phyloP scores from a whole-genome alignment of 1,140 invertebrate genomes.

The Trichogramma pretiosum region DNA sequence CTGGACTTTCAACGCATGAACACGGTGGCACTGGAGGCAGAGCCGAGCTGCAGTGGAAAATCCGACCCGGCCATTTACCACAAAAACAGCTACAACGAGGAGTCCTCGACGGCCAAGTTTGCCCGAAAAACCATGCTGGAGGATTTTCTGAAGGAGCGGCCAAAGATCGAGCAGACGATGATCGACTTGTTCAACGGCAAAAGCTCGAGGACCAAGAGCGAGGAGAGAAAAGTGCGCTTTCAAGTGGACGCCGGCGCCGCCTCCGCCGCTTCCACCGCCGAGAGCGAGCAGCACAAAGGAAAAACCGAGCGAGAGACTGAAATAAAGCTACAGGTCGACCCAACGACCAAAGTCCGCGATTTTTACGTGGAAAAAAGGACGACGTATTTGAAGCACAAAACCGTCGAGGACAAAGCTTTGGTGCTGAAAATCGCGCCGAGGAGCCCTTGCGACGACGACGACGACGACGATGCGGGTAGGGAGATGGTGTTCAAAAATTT shows the following conservation, averaged over 20 bases:
- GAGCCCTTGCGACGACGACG: too few species aligned
- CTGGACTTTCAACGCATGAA: conserved; percentile 38
- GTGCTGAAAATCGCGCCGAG: conserved; percentile 9
- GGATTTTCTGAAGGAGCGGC: conserved; percentile 21
- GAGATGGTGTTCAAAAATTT: conserved; percentile 11
- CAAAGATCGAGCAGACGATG: conserved; percentile 28
- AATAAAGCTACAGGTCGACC: conserved; percentile 11
- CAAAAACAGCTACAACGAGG: conserved; percentile 5
- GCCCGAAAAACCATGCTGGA: conserved; percentile 15
- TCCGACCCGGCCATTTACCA: neutral
- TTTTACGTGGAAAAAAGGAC: conserved; percentile 12
- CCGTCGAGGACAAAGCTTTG: conserved; percentile 13
- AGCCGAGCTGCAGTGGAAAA: neutral
- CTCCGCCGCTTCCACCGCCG: neutral
- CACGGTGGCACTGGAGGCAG: conserved; percentile 30
- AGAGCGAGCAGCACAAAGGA: neutral
- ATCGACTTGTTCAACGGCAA: conserved; percentile 23
- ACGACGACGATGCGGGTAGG: conserved; percentile 6
- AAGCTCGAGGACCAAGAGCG: conserved; percentile 21
- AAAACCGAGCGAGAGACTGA: neutral
- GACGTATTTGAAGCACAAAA: conserved; percentile 9
- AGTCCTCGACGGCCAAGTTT: neutral
- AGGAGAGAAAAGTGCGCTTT: conserved; percentile 33
- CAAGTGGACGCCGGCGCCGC: conserved; percentile 2
- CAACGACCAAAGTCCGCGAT: conserved; percentile 7